Evolutionary conservation across 2,113 vertebrate species (phyloP).

Genomic region (Buteo buteo): DNA sequence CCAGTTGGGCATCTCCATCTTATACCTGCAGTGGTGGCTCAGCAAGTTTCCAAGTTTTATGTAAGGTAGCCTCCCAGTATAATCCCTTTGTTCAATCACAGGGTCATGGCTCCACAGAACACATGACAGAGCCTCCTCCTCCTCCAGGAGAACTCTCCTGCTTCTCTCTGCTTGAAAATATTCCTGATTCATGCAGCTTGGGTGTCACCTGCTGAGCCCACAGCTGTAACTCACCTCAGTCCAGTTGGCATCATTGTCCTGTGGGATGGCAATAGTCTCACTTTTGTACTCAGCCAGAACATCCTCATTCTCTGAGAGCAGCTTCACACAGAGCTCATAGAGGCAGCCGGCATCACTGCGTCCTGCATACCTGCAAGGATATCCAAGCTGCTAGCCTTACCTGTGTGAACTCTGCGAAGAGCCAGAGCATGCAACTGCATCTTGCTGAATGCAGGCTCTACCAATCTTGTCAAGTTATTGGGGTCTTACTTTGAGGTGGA

Average conservation of each 20-base stretch:
- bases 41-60: neutral
- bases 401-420: neutral
- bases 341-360: conserved; percentile 71
- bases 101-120: neutral
- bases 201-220: neutral
- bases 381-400: neutral
- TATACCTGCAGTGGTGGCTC: neutral
- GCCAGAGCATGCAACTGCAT: neutral
- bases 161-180: neutral
- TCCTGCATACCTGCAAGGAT: conserved; percentile 69
- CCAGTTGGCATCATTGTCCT: conserved; percentile 54
- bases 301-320: conserved; percentile 71
- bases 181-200: neutral
- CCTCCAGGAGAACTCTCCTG: neutral
- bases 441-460: neutral
- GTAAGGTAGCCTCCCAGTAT: neutral
- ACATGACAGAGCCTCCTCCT: neutral
- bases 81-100: neutral
- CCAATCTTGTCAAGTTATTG: neutral
- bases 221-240: conserved; percentile 54
- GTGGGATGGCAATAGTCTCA: conserved; percentile 68
- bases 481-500: neutral
- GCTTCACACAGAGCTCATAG: conserved; percentile 71
- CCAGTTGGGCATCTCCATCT: neutral
- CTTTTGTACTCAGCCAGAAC: conserved; percentile 73